Conservation (phyloP, 2,888 invertebrate species). For the Hypselothyrea guttata region DNA sequence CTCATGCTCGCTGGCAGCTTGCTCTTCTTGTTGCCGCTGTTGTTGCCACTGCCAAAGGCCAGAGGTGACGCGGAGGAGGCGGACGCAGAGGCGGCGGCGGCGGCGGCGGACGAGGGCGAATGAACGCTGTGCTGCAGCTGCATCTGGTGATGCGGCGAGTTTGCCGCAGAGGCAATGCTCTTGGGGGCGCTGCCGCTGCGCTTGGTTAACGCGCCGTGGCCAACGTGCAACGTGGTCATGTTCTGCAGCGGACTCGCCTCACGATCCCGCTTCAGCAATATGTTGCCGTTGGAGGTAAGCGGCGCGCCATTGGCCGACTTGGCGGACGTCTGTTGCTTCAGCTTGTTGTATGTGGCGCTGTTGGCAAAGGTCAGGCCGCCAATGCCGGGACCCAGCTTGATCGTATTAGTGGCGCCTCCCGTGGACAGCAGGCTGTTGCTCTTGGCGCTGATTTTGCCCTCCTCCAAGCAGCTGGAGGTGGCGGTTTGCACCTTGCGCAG, state of each 20-base stretch:
- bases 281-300: constrained; percentile 69
- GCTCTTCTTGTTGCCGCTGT: constrained; percentile 23
- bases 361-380: constrained; percentile 82
- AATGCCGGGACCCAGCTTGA: constrained; percentile 81
- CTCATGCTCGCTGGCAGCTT: constrained; percentile 43
- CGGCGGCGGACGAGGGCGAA: constrained; percentile 62
- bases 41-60: constrained; percentile 45
- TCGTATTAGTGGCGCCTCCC: constrained; percentile 74
- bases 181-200: constrained; percentile 74
- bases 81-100: constrained; percentile 13
- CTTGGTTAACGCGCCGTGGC: constrained; percentile 60
- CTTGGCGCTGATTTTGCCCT: constrained; percentile 33
- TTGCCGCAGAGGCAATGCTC: constrained; percentile 78
- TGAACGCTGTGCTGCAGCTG: constrained; percentile 41
- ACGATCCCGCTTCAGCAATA: constrained; percentile 78
- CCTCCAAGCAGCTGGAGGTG: constrained; percentile 22
- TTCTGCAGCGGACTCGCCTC: constrained; percentile 79
- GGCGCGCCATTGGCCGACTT: constrained; percentile 70
- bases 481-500: constrained; percentile 77
- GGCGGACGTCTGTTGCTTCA: constrained; percentile 77
- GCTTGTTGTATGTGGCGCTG: constrained; percentile 81
- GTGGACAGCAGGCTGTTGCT: constrained; percentile 39
- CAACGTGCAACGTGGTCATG: constrained; percentile 61
- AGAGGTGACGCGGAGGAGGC: constrained; percentile 44
- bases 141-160: constrained; percentile 70